phyloP scores from a whole-genome alignment of 1,140 invertebrate genomes.

The Drosophila rufa region DNA sequence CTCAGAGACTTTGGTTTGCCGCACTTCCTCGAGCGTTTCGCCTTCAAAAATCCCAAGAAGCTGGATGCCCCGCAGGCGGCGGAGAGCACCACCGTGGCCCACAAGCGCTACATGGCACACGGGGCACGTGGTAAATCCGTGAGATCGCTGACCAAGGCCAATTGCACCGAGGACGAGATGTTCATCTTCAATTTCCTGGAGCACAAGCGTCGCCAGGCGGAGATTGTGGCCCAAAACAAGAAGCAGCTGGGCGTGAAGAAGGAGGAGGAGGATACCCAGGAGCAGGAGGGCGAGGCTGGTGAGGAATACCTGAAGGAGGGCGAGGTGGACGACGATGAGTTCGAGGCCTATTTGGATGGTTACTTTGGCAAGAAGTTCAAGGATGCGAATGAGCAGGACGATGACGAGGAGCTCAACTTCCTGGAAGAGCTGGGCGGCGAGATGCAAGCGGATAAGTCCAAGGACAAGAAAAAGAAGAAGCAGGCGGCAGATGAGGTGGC shows the following conservation, averaged over 20 bases:
- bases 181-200: constrained; percentile 84
- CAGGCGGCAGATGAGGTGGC: constrained; percentile 63
- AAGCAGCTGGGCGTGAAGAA: constrained; percentile 50
- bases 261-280: constrained; percentile 57
- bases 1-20: constrained; percentile 95
- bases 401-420: constrained; percentile 84
- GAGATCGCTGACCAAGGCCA: constrained; percentile 66
- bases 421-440: constrained; percentile 74
- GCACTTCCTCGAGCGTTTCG: constrained; percentile 96
- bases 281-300: constrained; percentile 50
- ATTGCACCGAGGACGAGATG: constrained; percentile 82
- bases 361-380: constrained; percentile 86
- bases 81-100: constrained; percentile 51
- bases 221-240: constrained; percentile 64
- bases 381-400: constrained; percentile 84
- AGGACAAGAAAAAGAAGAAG: constrained; percentile 84
- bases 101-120: constrained; percentile 69
- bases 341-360: constrained; percentile 90
- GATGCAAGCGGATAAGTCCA: constrained; percentile 54
- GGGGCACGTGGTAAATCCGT: constrained; percentile 75
- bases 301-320: constrained; percentile 88
- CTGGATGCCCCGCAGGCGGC: constrained; percentile 85
- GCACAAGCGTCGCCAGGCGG: constrained; percentile 78
- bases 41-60: constrained; percentile 98
- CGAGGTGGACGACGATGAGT: constrained; percentile 95